Evolutionary conservation across 2,797 vertebrate genomes (phyloP), one percentile per base, ranked within the genome.

Genomic region (Vespertilio murinus): DNA sequence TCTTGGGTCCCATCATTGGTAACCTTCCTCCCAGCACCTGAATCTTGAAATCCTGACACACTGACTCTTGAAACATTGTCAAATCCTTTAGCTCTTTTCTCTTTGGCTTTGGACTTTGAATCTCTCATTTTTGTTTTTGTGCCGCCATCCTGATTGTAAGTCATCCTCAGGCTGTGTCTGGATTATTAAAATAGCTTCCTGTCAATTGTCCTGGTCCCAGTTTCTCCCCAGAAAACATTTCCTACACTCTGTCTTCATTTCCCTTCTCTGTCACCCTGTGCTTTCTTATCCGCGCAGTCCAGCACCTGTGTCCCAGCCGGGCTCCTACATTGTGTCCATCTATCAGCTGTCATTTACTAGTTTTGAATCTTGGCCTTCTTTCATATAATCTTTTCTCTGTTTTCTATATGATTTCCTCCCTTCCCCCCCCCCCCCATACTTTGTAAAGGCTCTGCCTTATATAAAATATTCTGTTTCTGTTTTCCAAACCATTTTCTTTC

Each of bases 211-310:
- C 79, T 61, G 13, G 20, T 91, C 45, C 67, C 69, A 45, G 23
- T 77, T 90, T 85, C 61, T 71, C 70, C 42, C 12, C 73, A 89
- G 81, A 93, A 94, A 73, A 77, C 25, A 54, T 81, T 94, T 91
- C 61, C 71, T 54, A 17, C 25, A 4, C 38, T 30, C 47, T 67
- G 0, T 81, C 94, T 94, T 56, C 67, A 84, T 86, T 90, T 59
- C 40, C 49, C 23, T 84, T 82, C 64, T 80, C 82, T n/a, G 45
- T 54, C 52, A 79, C 5, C 69, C 13, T 59, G 33, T 83, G 52
- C 6, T 74, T 84, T 65, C 85, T 88, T 85, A 56, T 91, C n/a
- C 85, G 0, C 84, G 93, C 83, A 88, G 61, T 82, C 35, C 35
- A 16, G 64, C 54, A n/a, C 52, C 54, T 30, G 3, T 81, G 86